phyloP scores from a whole-genome alignment of 2,113 vertebrate genomes.

The Stictonetta naevosa region DNA sequence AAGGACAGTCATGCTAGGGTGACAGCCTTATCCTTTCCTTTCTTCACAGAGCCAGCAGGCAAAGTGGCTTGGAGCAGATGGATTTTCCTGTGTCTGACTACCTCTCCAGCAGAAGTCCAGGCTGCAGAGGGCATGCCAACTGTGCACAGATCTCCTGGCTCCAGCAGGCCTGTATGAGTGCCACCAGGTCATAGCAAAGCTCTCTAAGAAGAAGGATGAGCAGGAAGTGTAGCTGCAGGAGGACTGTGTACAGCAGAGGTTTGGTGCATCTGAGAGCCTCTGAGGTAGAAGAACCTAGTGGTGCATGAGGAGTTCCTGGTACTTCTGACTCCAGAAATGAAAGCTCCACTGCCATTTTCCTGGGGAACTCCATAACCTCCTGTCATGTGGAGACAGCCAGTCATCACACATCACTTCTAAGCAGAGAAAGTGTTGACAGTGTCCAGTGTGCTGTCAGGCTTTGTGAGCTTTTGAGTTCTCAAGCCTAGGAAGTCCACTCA shows the following conservation, averaged over 20 bases:
- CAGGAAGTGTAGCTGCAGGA: background rate
- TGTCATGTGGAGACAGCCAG: background rate
- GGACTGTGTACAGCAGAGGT: background rate
- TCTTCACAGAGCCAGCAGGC: conserved; percentile 4
- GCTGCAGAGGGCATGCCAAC: background rate
- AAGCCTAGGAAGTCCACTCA: background rate
- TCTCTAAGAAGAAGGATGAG: background rate
- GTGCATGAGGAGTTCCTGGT: background rate
- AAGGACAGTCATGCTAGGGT: background rate
- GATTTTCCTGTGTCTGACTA: background rate
- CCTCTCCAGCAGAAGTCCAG: background rate
- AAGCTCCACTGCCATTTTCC: background rate
- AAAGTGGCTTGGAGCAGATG: background rate
- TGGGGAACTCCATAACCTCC: background rate
- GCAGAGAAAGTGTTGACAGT: background rate
- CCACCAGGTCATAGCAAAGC: background rate
- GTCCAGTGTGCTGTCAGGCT: background rate
- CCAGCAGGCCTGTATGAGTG: background rate
- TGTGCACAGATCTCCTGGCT: background rate
- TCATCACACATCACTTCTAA: background rate
- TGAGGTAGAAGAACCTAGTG: background rate
- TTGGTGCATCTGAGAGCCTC: background rate
- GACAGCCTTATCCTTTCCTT: conserved; percentile 10
- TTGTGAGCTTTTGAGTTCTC: background rate
- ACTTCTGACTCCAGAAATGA: background rate